Conservation (phyloP, 2,113 vertebrate genomes). For the Manacus vitellinus region DNA sequence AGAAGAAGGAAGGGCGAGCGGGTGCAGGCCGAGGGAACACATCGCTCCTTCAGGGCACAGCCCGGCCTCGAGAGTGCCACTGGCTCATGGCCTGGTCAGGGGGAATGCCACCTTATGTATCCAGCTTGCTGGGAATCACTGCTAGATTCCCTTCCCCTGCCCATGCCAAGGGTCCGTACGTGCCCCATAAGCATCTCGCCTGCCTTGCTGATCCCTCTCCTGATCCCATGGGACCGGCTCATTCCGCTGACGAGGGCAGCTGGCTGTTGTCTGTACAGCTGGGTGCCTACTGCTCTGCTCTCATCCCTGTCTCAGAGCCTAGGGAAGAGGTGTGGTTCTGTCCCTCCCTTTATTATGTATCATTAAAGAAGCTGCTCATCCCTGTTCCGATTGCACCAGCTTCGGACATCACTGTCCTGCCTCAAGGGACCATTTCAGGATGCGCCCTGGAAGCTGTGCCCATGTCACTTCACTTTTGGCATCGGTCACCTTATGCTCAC, state of each 20-base stretch:
- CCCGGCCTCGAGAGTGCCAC: neutral
- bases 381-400: accelerated
- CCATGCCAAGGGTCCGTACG: accelerated
- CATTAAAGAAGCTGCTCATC: neutral
- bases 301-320: neutral
- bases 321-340: neutral
- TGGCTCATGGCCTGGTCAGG: neutral
- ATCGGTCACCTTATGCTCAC: neutral
- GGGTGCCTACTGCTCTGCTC: neutral
- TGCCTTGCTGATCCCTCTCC: neutral
- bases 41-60: accelerated
- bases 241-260: accelerated
- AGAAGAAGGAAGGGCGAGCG: neutral
- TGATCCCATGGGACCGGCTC: neutral
- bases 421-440: neutral
- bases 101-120: neutral
- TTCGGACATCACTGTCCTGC: neutral
- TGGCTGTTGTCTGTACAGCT: neutral
- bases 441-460: neutral
- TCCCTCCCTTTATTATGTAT: neutral
- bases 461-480: neutral
- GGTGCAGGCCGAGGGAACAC: neutral
- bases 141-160: neutral
- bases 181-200: accelerated
- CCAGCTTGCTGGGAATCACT: neutral